Conservation (phyloP, 2,888 invertebrate genomes). For the Pristionchus maxplancki region DNA sequence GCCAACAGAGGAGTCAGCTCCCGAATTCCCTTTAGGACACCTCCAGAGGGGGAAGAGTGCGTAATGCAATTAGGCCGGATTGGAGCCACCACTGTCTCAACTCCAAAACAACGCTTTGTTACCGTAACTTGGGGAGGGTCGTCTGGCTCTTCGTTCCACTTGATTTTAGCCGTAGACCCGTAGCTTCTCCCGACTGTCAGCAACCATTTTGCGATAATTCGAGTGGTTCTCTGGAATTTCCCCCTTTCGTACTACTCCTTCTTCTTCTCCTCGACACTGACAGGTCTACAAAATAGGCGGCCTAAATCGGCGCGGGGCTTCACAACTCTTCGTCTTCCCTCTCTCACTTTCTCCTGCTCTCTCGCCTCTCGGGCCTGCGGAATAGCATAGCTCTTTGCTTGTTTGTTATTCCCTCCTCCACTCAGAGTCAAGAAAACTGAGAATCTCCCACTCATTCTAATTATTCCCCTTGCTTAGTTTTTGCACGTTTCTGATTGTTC, state of each 20-base stretch:
- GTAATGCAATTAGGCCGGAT: conserved; percentile 24
- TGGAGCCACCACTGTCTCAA: not conserved
- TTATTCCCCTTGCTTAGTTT: not conserved
- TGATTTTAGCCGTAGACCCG: not conserved
- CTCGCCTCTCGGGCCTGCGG: not conserved
- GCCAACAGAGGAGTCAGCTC: not conserved
- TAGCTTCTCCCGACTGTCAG: not conserved
- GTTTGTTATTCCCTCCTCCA: not conserved
- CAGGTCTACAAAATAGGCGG: not conserved
- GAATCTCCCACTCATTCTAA: conserved; percentile 9
- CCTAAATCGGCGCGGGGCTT: conserved; percentile 1
- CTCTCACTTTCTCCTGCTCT: not conserved
- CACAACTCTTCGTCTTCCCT: not conserved
- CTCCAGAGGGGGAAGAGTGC: conserved; percentile 27
- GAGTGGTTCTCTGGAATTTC: not conserved
- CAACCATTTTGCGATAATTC: not conserved
- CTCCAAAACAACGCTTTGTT: not conserved
- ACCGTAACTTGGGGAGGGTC: not conserved
- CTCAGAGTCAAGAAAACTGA: not conserved
- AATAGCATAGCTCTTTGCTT: not conserved
- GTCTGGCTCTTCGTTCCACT: not conserved
- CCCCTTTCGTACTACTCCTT: conserved; percentile 1
- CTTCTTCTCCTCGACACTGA: not conserved
- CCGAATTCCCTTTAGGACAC: conserved; percentile 33
- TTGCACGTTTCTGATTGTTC: not conserved